These are phyloP conservation scores for Perdita meconis DNA, from an alignment of 2,888 invertebrate genomes.

Conservation along the genomic window DNA sequence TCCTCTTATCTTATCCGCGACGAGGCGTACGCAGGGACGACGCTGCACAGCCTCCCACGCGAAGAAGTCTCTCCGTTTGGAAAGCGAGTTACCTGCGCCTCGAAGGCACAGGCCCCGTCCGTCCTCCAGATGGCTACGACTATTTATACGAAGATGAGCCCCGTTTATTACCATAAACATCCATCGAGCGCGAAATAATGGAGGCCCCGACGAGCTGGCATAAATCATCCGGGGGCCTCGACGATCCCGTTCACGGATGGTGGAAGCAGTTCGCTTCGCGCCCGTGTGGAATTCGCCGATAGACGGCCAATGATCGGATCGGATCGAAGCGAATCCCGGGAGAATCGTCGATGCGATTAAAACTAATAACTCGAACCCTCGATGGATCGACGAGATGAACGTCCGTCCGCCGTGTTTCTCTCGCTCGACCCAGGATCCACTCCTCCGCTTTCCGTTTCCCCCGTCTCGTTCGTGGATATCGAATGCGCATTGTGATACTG, in stretches of 20 bases:
- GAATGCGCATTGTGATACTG: no score
- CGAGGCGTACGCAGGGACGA: background rate
- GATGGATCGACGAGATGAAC: background rate
- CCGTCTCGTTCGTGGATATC: background rate
- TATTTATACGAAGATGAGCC: conserved; percentile 31
- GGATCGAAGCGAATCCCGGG: background rate
- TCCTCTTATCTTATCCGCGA: conserved; percentile 23
- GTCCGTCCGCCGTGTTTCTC: no score
- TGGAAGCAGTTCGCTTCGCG: conserved; percentile 25
- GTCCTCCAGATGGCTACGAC: conserved; percentile 20
- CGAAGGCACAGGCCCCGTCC: background rate
- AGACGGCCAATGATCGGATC: background rate
- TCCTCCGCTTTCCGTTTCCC: background rate
- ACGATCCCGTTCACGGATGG: background rate
- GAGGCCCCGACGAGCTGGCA: background rate
- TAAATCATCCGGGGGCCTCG: background rate
- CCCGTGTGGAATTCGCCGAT: background rate
- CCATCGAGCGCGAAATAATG: conserved; percentile 21
- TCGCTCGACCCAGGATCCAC: no score
- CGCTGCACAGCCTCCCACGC: background rate
- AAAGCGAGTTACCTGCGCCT: conserved; percentile 8
- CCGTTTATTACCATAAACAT: conserved; percentile 42
- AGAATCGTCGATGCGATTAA: background rate
- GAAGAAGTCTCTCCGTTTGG: conserved; percentile 11
- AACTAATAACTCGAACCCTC: background rate